Evolutionary conservation across 2,113 vertebrate species (phyloP), one percentile per base, ranked within the genome.

Genomic region (Hemibagrus wyckioides): DNA sequence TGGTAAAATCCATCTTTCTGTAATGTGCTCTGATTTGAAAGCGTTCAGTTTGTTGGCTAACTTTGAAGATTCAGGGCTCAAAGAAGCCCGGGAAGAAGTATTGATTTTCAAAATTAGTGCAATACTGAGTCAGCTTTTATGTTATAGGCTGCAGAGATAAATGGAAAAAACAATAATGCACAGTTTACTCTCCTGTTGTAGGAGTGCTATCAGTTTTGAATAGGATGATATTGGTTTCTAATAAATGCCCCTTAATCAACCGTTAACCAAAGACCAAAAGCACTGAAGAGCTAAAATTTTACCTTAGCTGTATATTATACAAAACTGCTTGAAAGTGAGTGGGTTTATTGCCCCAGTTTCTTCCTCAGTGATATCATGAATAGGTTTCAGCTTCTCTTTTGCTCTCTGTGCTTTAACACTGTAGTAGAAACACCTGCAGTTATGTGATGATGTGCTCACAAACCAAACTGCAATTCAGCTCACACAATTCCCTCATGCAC

Each of bases 51-150:
- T 33, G 25, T 14, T 6, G 11, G 41, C 23, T 21, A 83, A 83
- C 39, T 77, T 33, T 1, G 17, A 41, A 56, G 28, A n/a, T 79
- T 54, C 50, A 85, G n/a, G 56, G n/a, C 30, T 86, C 1, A 21
- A 21, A 4, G 50, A 89, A n/a, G n/a, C n/a, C 39, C 10, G 80
- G 83, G 54, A 79, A 67, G 21, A 13, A 83, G 86, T 48, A 86
- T 71, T 19, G 6, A 57, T 86, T 82, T 85, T 56, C 67, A 41
- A 21, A 36, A 56, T 6, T 65, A 73, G 33, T 54, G 30, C 52
- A 57, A 52, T 36, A 36, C 77, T 61, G 30, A 44, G 23, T 41
- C 21, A 14, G 56, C 0, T 50, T 36, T 82, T 52, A 63, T 28
- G 48, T 33, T 61, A 73, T 44, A 48, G 75, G 36, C 48, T 84